Evolutionary conservation across 2,113 vertebrate species (phyloP).

Genomic region (Falco punctatus): DNA sequence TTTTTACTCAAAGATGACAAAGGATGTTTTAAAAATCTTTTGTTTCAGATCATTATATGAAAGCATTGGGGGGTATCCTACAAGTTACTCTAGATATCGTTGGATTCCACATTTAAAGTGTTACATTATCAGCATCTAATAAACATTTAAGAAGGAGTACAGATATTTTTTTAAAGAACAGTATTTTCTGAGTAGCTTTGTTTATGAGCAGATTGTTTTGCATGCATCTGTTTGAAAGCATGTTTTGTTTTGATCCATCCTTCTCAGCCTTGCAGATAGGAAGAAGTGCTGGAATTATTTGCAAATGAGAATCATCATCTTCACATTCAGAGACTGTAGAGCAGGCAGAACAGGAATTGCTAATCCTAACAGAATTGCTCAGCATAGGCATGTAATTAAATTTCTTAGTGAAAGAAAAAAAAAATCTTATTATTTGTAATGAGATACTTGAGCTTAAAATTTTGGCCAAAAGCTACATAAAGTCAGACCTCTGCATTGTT

Average conservation of each 20-base stretch:
- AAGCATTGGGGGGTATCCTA: background rate
- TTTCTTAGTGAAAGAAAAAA: background rate
- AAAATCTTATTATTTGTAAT: background rate
- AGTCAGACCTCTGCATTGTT: background rate
- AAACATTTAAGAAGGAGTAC: background rate
- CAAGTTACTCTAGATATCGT: background rate
- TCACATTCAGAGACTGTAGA: background rate
- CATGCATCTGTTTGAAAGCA: background rate
- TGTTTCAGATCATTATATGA: background rate
- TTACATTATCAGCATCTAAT: background rate
- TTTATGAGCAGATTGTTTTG: background rate
- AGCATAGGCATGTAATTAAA: constrained; percentile 4
- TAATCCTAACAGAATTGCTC: constrained; percentile 23
- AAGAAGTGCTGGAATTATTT: constrained; percentile 21
- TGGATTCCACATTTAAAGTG: background rate
- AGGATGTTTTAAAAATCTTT: background rate
- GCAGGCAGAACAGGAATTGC: background rate
- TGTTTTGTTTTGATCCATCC: constrained; percentile 19
- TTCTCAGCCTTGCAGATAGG: background rate
- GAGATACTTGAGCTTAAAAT: background rate
- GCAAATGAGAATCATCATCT: constrained; percentile 25
- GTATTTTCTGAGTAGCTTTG: background rate
- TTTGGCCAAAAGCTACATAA: background rate
- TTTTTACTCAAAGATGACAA: background rate
- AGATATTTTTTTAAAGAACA: background rate